Base-by-base conservation (phyloP, 2,797 vertebrate species). In the Alectoris magna region DNA sequence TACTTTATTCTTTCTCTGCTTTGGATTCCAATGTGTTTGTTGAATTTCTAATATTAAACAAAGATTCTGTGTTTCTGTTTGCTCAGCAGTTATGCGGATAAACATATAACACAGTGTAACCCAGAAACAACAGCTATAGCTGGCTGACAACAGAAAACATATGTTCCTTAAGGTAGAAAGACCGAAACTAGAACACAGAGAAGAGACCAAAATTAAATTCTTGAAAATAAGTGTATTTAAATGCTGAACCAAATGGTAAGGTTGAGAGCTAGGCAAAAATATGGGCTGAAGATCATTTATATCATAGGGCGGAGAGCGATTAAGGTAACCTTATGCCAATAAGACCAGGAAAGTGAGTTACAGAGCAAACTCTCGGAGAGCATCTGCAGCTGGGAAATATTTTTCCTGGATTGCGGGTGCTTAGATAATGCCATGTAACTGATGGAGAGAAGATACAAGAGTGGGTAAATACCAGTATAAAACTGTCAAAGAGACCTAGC, bases 361-460 rank as follows among this genome's bases (percentile, higher is more conserved):
- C 4, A 22, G 46, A 44, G 5, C 11, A 31, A 27, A 4, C 15
- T 83, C 21, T 43, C 43, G 34, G 9, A 53, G n/a, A 31, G 3
- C 18, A 0, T 34, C n/a, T 75, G 36, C 19, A 56, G 15, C 4
- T 21, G 10, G 66, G 58, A 44, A 21, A 58, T 9, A 15, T 2
- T 6, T 70, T 80, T 84, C 24, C 31, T 41, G 34, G 23, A 26
- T 8, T 66, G 10, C 27, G 74, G 10, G 34, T 63, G 9, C 59
- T 85, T 71, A 36, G 36, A 41, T 44, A 49, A 4, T 73, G 51
- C 36, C 24, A n/a, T 23, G 4, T 41, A 41, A 34, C 27, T 38
- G n/a, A 34, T 27, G 3, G 13, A 27, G 38, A 0, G 2, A 66
- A 80, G 46, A 39, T 66, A 15, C 0, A 3, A 38, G 5, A 56